Base-by-base conservation (phyloP, 1,140 invertebrate genomes). In the Drosophila equinoxialis region DNA sequence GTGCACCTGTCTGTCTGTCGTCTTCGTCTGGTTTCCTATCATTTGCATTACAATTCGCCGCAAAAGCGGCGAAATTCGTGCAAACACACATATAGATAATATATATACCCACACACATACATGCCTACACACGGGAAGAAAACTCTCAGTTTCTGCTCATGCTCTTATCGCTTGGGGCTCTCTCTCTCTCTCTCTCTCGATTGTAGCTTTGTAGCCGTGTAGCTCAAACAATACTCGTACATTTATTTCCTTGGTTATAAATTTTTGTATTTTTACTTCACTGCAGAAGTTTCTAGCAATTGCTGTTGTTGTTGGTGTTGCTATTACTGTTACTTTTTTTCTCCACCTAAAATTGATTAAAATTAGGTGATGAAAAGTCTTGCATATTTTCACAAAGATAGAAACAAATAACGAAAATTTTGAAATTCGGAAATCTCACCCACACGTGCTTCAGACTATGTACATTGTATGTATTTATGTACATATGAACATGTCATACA, bases 121-220 rank as follows among this genome's bases (percentile, higher is more conserved):
- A 37, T 30, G 7, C 33, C 0, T 30, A 30, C 30, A 26, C 26
- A 37, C 7, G 33, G 8, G 5, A 11, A 59, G 30, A 20, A 14
- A 26, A 20, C 33, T 59, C 17, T 20, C 45, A 51, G n/a, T 51
- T 51, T 51, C 45, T 51, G 45, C 10, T 51, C 17, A 8, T n/a
- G 45, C 45, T 51, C 45, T 51, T 23, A 8, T 51, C 45, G 17
- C 45, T 11, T 17, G 39, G 17, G 37, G 11, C n/a, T n/a, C n/a
- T n/a, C n/a, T n/a, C n/a, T n/a, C n/a, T 39, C 37, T 11, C 10
- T 11, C 10, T 3, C 65, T 61, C 70, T 75, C 72, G 35, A 5
- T 75, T 76, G 74, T 39, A 8, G 74, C 55, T 42, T 77, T 77
- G 77, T 68, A 51, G 77, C 59, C 73, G 63, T 83, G 79, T 83